These are phyloP conservation scores for Drosophila ezoana DNA, from an alignment of 2,888 invertebrate genomes.

Conservation along the genomic window DNA sequence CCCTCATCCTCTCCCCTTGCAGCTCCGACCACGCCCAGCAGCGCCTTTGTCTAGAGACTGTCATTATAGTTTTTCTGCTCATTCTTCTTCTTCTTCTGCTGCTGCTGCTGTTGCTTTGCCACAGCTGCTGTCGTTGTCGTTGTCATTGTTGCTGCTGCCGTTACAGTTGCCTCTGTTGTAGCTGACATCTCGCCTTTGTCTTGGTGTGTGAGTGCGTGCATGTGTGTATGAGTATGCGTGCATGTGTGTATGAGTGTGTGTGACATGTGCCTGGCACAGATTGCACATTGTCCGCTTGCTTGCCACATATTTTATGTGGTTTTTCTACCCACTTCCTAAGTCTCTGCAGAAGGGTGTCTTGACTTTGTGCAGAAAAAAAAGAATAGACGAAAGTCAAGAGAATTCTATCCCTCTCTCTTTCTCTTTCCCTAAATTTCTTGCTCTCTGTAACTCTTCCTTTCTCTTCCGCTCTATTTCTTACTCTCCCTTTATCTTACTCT, in stretches of 20 bases:
- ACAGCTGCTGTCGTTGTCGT: constrained; percentile 37
- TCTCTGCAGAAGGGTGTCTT: constrained; percentile 12
- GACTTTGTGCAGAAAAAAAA: not conserved
- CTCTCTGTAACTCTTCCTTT: not conserved
- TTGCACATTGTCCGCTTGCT: constrained; percentile 72
- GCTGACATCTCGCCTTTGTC: constrained; percentile 54
- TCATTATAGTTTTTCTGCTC: constrained; percentile 61
- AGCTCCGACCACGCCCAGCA: constrained; percentile 24
- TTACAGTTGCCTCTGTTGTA: constrained; percentile 32
- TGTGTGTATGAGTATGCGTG: constrained; percentile 19
- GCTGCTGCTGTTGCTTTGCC: constrained; percentile 24
- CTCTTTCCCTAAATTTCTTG: too few relatives aligned
- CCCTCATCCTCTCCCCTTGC: constrained; percentile 2
- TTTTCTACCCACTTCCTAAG: constrained; percentile 22
- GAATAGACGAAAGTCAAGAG: not conserved
- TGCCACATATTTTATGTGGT: constrained; percentile 52
- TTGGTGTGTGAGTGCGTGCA: constrained; percentile 15
- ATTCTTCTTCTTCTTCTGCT: constrained; percentile 25
- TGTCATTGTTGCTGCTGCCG: constrained; percentile 23
- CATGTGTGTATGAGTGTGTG: constrained; percentile 18
- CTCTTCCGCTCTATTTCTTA: not conserved
- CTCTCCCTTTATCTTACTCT: too few relatives aligned
- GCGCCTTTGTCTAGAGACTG: constrained; percentile 62
- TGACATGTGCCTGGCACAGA: constrained; percentile 78
- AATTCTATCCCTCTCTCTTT: not conserved